phyloP scores from a whole-genome alignment of 2,113 vertebrate genomes.

The Eublepharis macularius region DNA sequence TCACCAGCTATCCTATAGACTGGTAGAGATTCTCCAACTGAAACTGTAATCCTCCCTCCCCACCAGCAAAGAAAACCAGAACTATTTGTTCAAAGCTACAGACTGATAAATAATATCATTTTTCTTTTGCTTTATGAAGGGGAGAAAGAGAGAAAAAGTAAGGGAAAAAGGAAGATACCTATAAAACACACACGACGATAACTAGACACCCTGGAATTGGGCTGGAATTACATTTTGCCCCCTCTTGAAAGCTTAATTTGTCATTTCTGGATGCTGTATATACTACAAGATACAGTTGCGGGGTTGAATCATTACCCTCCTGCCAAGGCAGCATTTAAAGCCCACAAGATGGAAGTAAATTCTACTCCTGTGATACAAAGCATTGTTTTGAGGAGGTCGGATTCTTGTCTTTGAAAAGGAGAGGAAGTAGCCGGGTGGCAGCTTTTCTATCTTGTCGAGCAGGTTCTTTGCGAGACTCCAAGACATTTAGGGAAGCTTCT shows the following conservation, averaged over 20 bases:
- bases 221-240: constrained; percentile 33
- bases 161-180: constrained; percentile 36
- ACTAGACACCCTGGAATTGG: not conserved
- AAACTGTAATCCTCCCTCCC: not conserved
- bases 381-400: not conserved
- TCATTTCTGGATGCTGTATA: constrained; percentile 33
- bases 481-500: not conserved
- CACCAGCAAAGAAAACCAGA: constrained; percentile 1
- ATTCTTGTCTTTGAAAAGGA: not conserved
- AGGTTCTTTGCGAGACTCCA: fast-evolving
- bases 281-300: constrained; percentile 43
- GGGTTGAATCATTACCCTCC: constrained; percentile 34
- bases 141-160: not conserved
- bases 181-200: not conserved
- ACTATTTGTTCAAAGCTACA: constrained; percentile 32
- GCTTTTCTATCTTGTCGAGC: not conserved
- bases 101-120: constrained; percentile 41
- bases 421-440: not conserved
- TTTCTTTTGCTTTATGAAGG: constrained; percentile 31
- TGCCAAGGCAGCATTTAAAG: constrained; percentile 31
- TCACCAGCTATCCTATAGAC: constrained; percentile 36
- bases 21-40: constrained; percentile 45
- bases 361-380: fast-evolving
- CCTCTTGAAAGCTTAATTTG: constrained; percentile 58
- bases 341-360: constrained; percentile 21